Evolutionary conservation across 1,140 invertebrate species (phyloP).

Genomic region (Aphis craccivora): DNA sequence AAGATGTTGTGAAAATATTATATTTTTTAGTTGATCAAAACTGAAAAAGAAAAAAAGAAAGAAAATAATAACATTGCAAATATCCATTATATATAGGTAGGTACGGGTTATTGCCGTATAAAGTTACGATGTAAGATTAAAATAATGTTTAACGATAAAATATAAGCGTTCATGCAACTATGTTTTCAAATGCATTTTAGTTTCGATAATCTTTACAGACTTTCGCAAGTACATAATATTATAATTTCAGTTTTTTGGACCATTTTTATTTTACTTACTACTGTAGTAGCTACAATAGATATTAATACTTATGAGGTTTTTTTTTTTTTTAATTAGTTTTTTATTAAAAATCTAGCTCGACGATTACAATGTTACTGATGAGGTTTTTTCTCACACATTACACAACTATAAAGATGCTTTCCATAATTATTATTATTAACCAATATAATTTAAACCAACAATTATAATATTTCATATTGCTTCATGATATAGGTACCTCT

Average conservation of each 20-base stretch:
- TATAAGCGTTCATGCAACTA: neutral
- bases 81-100: conserved; percentile 17
- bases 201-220: conserved; percentile 9
- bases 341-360: no score
- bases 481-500: neutral
- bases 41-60: conserved; percentile 10
- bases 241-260: neutral
- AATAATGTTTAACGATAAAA: conserved; percentile 24
- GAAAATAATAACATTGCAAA: neutral
- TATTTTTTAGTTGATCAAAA: neutral
- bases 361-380: no score
- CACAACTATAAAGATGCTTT: neutral
- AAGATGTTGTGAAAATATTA: neutral
- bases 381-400: neutral
- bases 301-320: no score
- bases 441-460: neutral
- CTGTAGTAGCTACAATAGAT: neutral
- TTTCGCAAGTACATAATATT: neutral
- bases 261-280: neutral
- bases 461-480: neutral
- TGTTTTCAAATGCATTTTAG: neutral
- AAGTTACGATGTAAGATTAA: conserved; percentile 1
- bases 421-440: neutral
- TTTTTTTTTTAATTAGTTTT: no score
- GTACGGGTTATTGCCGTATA: conserved; percentile 13